Percentiles rank a stretch among this genome's conserved stretches.
These are phyloP conservation scores for Myotis daubentonii DNA, from an alignment of 2,797 vertebrate species.

Conservation along the genomic window DNA sequence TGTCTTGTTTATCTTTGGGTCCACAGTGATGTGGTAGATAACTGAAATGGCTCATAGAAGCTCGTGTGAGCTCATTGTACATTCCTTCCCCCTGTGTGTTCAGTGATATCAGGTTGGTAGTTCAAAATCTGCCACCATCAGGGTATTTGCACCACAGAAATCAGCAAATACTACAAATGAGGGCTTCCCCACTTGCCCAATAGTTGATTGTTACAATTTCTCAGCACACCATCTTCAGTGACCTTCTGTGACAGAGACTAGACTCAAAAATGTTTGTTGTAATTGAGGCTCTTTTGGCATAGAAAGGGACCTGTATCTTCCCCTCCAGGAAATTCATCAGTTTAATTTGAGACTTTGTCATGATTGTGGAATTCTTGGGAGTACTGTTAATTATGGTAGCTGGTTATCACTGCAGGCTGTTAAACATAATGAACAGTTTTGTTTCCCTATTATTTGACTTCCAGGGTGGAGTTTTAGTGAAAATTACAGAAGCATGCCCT, in stretches of 20 bases:
- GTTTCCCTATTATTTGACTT: slow-evolving; percentile 75
- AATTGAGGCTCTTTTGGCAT: not conserved
- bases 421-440: not conserved
- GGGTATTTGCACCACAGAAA: not conserved
- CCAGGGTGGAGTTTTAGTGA: slow-evolving; percentile 93
- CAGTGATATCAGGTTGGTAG: no score
- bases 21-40: not conserved
- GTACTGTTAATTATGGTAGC: not conserved
- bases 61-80: not conserved
- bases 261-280: not conserved
- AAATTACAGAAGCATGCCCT: slow-evolving; percentile 91
- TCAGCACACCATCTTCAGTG: not conserved
- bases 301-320: not conserved
- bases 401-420: not conserved
- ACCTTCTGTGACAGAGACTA: not conserved
- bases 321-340: not conserved
- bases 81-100: not conserved
- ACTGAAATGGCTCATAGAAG: not conserved
- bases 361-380: not conserved
- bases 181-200: not conserved
- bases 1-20: not conserved
- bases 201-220: not conserved
- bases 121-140: not conserved
- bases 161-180: not conserved
- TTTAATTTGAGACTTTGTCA: slow-evolving; percentile 3